Conservation (phyloP, 2,888 invertebrate species). For the Perdita meconis region DNA sequence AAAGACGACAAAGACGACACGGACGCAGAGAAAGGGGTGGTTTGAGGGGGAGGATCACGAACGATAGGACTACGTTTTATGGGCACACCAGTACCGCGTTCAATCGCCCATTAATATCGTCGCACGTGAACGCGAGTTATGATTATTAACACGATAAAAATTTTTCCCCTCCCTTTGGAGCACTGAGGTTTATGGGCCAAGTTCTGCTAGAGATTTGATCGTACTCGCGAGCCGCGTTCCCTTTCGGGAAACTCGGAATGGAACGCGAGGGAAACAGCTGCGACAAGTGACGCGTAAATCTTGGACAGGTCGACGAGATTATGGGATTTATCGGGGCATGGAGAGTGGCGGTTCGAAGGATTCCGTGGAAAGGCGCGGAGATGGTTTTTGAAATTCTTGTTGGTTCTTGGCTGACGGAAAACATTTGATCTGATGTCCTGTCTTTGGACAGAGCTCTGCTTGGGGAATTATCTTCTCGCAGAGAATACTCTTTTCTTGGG, state of each 20-base stretch:
- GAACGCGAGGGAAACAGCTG: background rate
- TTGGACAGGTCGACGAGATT: background rate
- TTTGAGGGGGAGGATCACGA: no score
- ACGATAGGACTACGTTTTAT: slow-evolving; percentile 27
- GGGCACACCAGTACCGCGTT: slow-evolving; percentile 1
- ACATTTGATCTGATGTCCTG: no score
- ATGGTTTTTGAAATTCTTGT: background rate
- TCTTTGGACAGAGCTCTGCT: no score
- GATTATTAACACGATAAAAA: slow-evolving; percentile 49
- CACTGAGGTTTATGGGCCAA: slow-evolving; percentile 8
- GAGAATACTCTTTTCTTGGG: no score
- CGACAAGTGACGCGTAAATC: background rate
- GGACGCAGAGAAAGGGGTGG: slow-evolving; percentile 5
- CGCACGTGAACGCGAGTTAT: slow-evolving; percentile 29
- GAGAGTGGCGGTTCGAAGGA: no score
- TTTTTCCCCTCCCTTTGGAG: background rate
- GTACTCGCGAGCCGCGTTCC: background rate
- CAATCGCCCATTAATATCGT: slow-evolving; percentile 47
- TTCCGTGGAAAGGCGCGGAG: background rate
- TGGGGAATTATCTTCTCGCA: no score
- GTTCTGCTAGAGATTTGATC: background rate
- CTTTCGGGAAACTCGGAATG: background rate
- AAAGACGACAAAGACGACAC: background rate
- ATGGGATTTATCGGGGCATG: background rate
- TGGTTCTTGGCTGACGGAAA: no score